Conservation (phyloP, 2,888 invertebrate species). For the Ichneumoninae sp. region DNA sequence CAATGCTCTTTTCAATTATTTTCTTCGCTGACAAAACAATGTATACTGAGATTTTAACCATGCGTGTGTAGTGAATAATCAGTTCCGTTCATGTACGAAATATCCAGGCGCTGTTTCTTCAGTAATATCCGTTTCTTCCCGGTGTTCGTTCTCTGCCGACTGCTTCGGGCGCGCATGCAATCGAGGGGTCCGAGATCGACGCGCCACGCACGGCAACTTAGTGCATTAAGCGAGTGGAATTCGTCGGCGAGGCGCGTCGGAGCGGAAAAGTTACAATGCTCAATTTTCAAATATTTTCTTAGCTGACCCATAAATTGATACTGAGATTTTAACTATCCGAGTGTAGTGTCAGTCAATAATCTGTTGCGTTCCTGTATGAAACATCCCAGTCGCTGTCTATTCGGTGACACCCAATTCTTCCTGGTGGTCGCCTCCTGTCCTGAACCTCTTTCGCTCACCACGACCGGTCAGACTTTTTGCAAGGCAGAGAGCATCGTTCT, state of each 20-base stretch:
- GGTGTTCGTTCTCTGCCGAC: slow-evolving; percentile 59
- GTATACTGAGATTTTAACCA: too few species aligned
- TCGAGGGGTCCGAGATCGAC: slow-evolving; percentile 46
- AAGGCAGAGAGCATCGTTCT: slow-evolving; percentile 12
- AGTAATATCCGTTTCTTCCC: too few species aligned
- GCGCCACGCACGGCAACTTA: slow-evolving; percentile 17
- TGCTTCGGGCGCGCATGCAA: slow-evolving; percentile 68
- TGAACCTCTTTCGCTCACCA: slow-evolving; percentile 27
- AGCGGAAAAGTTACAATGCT: background rate
- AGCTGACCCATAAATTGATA: too few species aligned
- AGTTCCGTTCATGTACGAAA: too few species aligned
- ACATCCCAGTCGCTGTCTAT: too few species aligned
- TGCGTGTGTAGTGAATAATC: too few species aligned
- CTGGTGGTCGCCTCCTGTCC: slow-evolving; percentile 2
- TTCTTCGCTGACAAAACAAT: background rate
- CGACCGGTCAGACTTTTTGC: slow-evolving; percentile 7
- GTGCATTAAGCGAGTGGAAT: slow-evolving; percentile 4
- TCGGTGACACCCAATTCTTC: background rate
- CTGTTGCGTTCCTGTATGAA: too few species aligned
- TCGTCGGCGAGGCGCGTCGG: background rate
- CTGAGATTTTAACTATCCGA: too few species aligned
- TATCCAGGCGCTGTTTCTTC: too few species aligned
- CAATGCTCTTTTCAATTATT: background rate
- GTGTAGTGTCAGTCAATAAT: too few species aligned
- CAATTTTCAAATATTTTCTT: background rate